Base-by-base conservation (phyloP, 2,888 invertebrate genomes). In the Netelia virgata region DNA sequence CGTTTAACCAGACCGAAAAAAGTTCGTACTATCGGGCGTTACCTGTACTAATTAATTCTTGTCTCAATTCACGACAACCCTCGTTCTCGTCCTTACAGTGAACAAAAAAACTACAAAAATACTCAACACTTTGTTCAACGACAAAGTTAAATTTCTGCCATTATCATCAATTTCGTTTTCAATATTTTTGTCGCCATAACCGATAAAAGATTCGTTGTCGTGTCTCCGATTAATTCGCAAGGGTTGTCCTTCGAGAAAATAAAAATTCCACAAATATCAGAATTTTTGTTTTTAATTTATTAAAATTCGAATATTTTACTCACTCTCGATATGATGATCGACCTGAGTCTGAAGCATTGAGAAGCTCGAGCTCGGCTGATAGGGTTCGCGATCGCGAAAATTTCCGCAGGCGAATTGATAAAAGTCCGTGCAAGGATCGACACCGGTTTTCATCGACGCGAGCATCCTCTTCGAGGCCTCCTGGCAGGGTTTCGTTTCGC, bases 341-440 rank as follows among this genome's bases (percentile, higher is more conserved):
- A 94, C 92, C 79, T 91, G 92, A 55, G 90, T 89, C 88, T 94
- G 94, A 18, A 94, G 91, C 55, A 92, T 92, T 61, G 91, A 89
- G 87, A 94, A 93, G 87, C 93, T 94, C 63, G 93, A 90, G 86
- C 91, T 91, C 3, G 92, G 91, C 68, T 91, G 89, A 77, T 89
- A 90, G 61, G 92, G 90, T 64, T 90, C 88, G 70, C 88, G 90
- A 87, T 92, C 90, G 82, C 89, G 90, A 77, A 91, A 94, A 28
- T 93, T 92, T 20, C 94, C 94, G 87, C 94, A 94, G 82, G 94
- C 93, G 86, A 94, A 94, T 88, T 94, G 93, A 88, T 94, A 94
- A 89, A 94, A 94, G 89, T 94, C 94, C 80, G 92, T 92, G 90
- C 94, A 94, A 28, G 94, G 94, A 88, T 94, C 94, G 43, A 91